Percentiles rank a stretch among this genome's conserved stretches.
Evolutionary conservation across 2,797 vertebrate species (phyloP).

Genomic region (Odontamblyopus rebecca): DNA sequence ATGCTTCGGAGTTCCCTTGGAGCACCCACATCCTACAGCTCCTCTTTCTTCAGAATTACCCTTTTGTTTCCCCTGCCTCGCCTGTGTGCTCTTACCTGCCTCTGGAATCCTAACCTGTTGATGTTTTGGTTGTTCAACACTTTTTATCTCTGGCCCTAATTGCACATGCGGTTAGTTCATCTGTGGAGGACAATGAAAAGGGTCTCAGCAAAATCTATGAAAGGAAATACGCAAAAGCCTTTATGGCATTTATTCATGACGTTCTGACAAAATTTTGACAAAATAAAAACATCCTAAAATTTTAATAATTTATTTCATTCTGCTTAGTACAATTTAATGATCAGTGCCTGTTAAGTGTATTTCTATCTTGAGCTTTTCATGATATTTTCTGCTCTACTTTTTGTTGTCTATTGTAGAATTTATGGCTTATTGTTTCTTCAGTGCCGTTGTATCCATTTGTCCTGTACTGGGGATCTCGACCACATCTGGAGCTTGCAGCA

Average conservation of each 20-base stretch:
- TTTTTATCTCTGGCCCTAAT: background rate
- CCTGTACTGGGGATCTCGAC: background rate
- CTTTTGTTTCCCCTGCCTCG: slow-evolving; percentile 45
- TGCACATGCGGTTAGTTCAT: slow-evolving; percentile 1
- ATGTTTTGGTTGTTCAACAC: slow-evolving; percentile 21
- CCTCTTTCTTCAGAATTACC: slow-evolving; percentile 50
- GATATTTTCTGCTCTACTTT: background rate
- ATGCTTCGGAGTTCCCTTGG: slow-evolving; percentile 71
- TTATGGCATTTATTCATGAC: no score
- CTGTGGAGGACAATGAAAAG: background rate
- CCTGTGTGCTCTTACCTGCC: slow-evolving; percentile 29
- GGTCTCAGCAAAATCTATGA: slow-evolving; percentile 1
- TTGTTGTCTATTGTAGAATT: background rate
- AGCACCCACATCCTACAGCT: slow-evolving; percentile 47
- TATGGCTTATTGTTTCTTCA: background rate
- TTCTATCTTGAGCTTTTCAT: background rate
- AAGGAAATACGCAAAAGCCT: background rate
- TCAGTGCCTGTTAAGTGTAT: background rate
- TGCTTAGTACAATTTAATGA: background rate
- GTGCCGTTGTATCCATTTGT: slow-evolving; percentile 24
- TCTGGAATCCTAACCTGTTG: slow-evolving; percentile 53
- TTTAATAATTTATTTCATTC: background rate
- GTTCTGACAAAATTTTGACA: no score
- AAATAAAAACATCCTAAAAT: background rate
- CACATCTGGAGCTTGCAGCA: slow-evolving; percentile 29